Evolutionary conservation across 2,797 vertebrate genomes (phyloP), one percentile per base, ranked within the genome.

Genomic region (Bucorvus abyssinicus): DNA sequence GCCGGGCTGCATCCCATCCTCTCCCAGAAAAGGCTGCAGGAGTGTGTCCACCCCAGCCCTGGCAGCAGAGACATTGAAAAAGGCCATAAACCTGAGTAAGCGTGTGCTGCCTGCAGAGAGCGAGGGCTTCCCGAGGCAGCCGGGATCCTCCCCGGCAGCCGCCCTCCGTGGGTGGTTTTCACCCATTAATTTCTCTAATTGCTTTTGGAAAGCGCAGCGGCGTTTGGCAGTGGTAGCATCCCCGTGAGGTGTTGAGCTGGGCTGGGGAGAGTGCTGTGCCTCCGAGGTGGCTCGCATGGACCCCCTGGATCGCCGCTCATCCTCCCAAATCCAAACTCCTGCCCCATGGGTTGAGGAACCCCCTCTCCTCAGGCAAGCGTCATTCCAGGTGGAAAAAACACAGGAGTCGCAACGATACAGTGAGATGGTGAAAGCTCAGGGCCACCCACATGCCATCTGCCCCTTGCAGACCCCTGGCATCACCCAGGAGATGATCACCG

Each of bases 401-500:
- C 0, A 32, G 53, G 22, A 59, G 12, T 12, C 0, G 0, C 36
- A 30, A 83, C 1, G 7, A 18, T 14, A 11, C 1, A 1, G n/a
- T 1, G 2, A 50, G 21, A 18, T 18, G 52, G 10, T 0, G 7
- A 56, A 68, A 36, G 57, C 49, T 84, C 23, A 4, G 49, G 30
- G 44, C 45, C 49, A 56, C 27, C 38, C 49, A 4, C 2, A 0
- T 4, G 36, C 17, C 45, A 4, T 1, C 38, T 6, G 8, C 60
- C 60, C 60, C 36, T 75, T 60, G 67, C 55, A 68, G 59, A 75
- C 22, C 14, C 30, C 26, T 19, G 56, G 45, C 69, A 63, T 40
- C 81, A 18, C 32, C 45, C 0, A 0, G 27, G 45, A 44, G 15
- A 15, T 3, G 32, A 34, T 65, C 23, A 44, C 7, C 6, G 1